Percentiles rank a stretch among this genome's conserved stretches.
phyloP scores from a whole-genome alignment of 1,140 invertebrate genomes.

The Drosophila nigromelanica region DNA sequence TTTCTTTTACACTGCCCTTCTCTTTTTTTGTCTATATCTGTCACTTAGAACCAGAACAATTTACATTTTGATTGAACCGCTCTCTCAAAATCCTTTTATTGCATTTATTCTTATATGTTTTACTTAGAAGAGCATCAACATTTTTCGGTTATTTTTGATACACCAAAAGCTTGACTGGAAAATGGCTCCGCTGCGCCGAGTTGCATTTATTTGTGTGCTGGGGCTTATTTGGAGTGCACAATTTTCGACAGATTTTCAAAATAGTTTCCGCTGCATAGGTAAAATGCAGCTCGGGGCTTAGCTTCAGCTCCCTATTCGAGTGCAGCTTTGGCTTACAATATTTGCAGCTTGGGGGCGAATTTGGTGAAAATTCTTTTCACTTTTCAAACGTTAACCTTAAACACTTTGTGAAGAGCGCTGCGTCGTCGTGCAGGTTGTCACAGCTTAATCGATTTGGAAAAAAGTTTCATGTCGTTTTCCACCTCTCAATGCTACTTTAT shows the following conservation, averaged over 20 bases:
- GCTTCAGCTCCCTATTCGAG: neutral
- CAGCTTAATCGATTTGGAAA: constrained; percentile 78
- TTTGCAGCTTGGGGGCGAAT: constrained; percentile 48
- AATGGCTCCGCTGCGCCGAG: constrained; percentile 48
- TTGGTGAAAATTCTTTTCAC: constrained; percentile 68
- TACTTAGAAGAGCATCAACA: constrained; percentile 1
- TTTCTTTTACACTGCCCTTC: no score
- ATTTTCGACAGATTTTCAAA: constrained; percentile 76
- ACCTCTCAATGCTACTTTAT: constrained; percentile 68
- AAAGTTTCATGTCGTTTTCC: constrained; percentile 66
- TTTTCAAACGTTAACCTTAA: constrained; percentile 77
- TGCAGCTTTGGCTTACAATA: constrained; percentile 20
- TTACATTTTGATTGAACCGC: no score
- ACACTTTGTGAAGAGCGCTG: constrained; percentile 49
- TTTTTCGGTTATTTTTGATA: constrained; percentile 4
- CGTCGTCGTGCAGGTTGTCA: constrained; percentile 55
- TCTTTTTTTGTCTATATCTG: no score
- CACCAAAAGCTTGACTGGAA: constrained; percentile 46
- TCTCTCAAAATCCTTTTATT: no score
- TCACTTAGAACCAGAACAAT: no score
- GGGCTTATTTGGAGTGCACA: constrained; percentile 71
- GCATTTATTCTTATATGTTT: no score
- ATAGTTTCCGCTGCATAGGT: constrained; percentile 68
- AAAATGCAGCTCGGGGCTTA: constrained; percentile 40
- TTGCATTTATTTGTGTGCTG: constrained; percentile 69